phyloP scores from a whole-genome alignment of 2,888 invertebrate genomes.

The Xestia c-nigrum region DNA sequence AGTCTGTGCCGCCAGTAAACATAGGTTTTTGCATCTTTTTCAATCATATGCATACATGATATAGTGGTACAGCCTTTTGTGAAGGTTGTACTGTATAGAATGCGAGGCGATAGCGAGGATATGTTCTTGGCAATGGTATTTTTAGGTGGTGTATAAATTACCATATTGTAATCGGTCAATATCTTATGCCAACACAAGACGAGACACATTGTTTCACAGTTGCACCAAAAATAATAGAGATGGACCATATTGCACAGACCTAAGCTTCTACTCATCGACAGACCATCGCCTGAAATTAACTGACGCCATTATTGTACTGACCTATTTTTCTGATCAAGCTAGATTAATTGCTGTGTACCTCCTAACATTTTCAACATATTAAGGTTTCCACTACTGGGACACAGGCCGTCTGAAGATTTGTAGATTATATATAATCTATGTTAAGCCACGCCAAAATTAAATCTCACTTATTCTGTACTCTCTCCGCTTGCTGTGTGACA shows the following conservation, averaged over 20 bases:
- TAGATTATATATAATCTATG: too few relatives aligned
- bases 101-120: neutral
- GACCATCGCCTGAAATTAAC: neutral
- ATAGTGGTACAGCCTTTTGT: conserved; percentile 25
- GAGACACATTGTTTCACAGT: neutral
- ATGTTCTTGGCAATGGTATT: neutral
- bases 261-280: neutral
- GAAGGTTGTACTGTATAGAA: neutral
- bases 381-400: too few relatives aligned
- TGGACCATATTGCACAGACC: neutral
- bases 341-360: neutral
- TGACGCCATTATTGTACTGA: neutral
- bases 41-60: conserved; percentile 50
- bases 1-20: conserved; percentile 54
- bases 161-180: neutral
- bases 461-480: neutral
- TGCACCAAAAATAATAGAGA: neutral
- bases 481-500: neutral
- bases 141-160: neutral
- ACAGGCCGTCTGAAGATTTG: too few relatives aligned
- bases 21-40: conserved; percentile 61
- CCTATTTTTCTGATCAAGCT: neutral
- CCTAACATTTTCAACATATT: too few relatives aligned
- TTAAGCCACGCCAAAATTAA: too few relatives aligned
- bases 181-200: neutral